Conservation (phyloP, 2,113 vertebrate species). For the Lophura nycthemera region DNA sequence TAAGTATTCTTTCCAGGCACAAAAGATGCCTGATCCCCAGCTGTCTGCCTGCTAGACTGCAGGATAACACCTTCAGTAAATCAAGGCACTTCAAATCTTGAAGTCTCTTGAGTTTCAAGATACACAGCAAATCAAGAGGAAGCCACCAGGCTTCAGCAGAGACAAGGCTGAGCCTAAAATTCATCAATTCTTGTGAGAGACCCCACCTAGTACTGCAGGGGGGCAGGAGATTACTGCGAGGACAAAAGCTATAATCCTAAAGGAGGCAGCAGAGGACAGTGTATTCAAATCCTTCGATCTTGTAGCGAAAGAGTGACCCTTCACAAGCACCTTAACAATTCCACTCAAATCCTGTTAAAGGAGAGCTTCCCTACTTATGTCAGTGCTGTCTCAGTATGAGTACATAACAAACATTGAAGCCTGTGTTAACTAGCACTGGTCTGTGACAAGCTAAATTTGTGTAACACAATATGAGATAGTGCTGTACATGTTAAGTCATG, state of each 20-base stretch:
- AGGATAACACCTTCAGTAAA: slow-evolving; percentile 46
- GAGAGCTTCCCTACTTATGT: not conserved
- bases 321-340: slow-evolving; percentile 15
- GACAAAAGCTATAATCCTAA: slow-evolving; percentile 51
- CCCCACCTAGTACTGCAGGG: slow-evolving; percentile 19
- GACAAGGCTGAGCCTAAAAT: not conserved
- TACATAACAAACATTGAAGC: not conserved
- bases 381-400: not conserved
- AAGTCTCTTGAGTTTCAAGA: slow-evolving; percentile 35
- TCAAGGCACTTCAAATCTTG: slow-evolving; percentile 46
- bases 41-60: slow-evolving; percentile 41
- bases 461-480: not conserved
- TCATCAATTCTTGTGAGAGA: slow-evolving; percentile 19
- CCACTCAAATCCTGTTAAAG: not conserved
- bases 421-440: not conserved
- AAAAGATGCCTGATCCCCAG: slow-evolving; percentile 36
- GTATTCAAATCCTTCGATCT: slow-evolving; percentile 13
- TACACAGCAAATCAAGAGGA: slow-evolving; percentile 39
- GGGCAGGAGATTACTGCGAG: not conserved
- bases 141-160: slow-evolving; percentile 25
- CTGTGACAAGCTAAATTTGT: not conserved
- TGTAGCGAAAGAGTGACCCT: slow-evolving; percentile 23
- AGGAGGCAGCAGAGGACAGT: slow-evolving; percentile 67
- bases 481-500: not conserved
- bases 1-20: slow-evolving; percentile 14